These are phyloP conservation scores for Pseudanteris insignis DNA, from an alignment of 2,888 invertebrate genomes.

Conservation along the genomic window DNA sequence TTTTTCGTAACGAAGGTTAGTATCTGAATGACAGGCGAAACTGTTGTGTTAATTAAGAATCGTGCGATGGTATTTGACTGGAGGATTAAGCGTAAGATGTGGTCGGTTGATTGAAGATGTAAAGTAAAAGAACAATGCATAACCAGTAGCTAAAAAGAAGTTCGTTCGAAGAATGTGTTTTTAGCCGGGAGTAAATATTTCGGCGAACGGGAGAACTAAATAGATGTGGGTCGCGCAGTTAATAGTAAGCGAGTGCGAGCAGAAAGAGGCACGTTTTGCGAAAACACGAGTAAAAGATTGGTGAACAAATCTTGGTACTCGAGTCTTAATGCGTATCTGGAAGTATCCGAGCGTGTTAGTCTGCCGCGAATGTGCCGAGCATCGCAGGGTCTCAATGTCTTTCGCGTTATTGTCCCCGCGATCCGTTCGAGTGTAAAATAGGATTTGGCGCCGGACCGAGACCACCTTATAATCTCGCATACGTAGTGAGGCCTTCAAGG, in stretches of 20 bases:
- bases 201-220: too few relatives aligned
- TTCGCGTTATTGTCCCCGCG: slow-evolving; percentile 33
- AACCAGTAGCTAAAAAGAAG: slow-evolving; percentile 48
- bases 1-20: too few relatives aligned
- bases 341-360: slow-evolving; percentile 45
- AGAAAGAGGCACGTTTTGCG: too few relatives aligned
- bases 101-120: slow-evolving; percentile 56
- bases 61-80: too few relatives aligned
- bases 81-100: slow-evolving; percentile 62
- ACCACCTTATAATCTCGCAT: slow-evolving; percentile 10
- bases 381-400: slow-evolving; percentile 10
- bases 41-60: too few relatives aligned
- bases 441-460: slow-evolving; percentile 51
- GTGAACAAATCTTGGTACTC: too few relatives aligned
- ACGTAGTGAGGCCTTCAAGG: slow-evolving; percentile 5
- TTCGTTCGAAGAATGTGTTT: slow-evolving; percentile 25
- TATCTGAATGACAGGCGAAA: too few relatives aligned
- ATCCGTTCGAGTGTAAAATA: slow-evolving; percentile 56
- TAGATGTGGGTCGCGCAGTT: too few relatives aligned
- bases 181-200: too few relatives aligned
- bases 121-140: slow-evolving; percentile 62
- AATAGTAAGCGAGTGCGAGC: too few relatives aligned
- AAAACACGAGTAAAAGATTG: too few relatives aligned
- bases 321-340: slow-evolving; percentile 19
- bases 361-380: slow-evolving; percentile 26